A percentile compares a stretch with the other conserved stretches of the same genome.
Evolutionary conservation across 2,888 invertebrate genomes (phyloP).

Genomic region (Habrosyne pyritoides): DNA sequence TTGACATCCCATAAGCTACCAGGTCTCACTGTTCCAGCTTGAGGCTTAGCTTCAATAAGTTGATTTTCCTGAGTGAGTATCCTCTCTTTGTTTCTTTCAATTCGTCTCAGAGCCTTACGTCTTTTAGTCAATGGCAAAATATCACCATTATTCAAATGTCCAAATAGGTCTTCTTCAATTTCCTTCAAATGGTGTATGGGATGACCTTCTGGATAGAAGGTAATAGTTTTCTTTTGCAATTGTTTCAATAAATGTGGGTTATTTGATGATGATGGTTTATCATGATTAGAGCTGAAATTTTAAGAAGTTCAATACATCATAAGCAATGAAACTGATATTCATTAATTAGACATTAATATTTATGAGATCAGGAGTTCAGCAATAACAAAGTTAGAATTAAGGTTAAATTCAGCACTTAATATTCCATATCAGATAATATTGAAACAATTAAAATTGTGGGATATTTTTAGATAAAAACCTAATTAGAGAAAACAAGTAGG

Average conservation of each 20-base stretch:
- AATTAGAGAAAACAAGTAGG: background rate
- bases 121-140: conserved; percentile 69
- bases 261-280: conserved; percentile 44
- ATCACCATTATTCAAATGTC: conserved; percentile 66
- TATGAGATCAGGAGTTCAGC: too few relatives aligned
- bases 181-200: conserved; percentile 81
- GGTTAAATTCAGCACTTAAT: too few relatives aligned
- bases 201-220: conserved; percentile 68
- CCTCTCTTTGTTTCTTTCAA: conserved; percentile 70
- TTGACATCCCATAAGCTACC: conserved; percentile 77
- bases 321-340: too few relatives aligned
- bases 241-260: conserved; percentile 41
- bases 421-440: too few relatives aligned
- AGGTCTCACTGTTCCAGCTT: conserved; percentile 34
- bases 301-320: background rate
- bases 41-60: conserved; percentile 31
- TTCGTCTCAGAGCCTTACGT: conserved; percentile 72
- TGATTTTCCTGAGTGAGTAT: conserved; percentile 49
- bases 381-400: too few relatives aligned
- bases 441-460: too few relatives aligned
- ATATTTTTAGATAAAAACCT: too few relatives aligned
- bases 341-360: too few relatives aligned
- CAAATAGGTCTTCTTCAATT: conserved; percentile 76
- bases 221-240: conserved; percentile 41
- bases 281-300: conserved; percentile 39